Evolutionary conservation across 1,140 invertebrate genomes (phyloP), one percentile per base, ranked within the genome.

Genomic region (Plectrocnemia conspersa): DNA sequence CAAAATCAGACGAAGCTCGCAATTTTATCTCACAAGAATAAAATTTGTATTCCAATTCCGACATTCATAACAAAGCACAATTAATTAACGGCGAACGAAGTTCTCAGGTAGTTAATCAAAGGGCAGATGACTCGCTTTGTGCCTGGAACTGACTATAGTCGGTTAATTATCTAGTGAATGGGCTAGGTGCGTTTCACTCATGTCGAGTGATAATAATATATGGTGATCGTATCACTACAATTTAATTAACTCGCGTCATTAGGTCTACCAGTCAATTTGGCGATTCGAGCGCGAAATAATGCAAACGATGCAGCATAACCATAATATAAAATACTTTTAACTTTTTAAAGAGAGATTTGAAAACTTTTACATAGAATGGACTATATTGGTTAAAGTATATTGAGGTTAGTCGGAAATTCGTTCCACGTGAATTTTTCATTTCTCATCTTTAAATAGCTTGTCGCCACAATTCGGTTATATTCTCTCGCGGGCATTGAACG

Each of bases 171-270:
- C 29, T 19, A 13, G 6, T 35, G 45, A 47, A 35, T 47, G 27
- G 45, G 22, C 18, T 19, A 47, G 45, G 45, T 32, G 49, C 21
- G 49, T 19, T 19, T 16, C 9, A 3, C 18, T 16, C 15, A 32
- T 25, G 9, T 52, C 49, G 10, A 52, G 38, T 52, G 36, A 42
- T 52, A 41, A 52, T 52, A 52, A 52, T 52, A 32, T 42, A 42
- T 25, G 49, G 19, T 27, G 49, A 52, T 52, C 49, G 25, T 52
- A 52, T 52, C 49, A 29, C 36, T n/a, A 25, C 36, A 42, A 52
- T 52, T 52, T 42, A 52, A 52, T 42, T 52, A 52, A 52, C 19
- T 21, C 45, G 13, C 27, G 11, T 47, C 45, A 33, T 32, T 47
- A 18, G 24, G 2, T 16, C 22, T 29, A n/a, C n/a, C n/a, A n/a